Evolutionary conservation across 37 sponge, comb jelly and placozoan genomes (phyloP).

Genomic region (Agelas oroides): DNA sequence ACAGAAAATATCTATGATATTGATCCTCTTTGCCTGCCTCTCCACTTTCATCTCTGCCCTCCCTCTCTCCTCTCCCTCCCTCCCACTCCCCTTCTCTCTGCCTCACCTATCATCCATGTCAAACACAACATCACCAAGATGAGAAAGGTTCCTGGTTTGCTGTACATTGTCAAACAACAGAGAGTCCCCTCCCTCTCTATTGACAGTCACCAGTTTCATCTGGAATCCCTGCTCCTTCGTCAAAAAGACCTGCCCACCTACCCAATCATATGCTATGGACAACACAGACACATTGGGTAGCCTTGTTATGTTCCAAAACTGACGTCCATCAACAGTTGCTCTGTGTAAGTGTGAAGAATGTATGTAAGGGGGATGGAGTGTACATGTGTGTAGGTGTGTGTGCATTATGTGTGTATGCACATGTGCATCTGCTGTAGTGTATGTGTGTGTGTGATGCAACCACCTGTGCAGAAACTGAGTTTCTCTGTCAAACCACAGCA

Average conservation of each 20-base stretch:
- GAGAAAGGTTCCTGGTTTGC: not conserved
- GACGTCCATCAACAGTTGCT: not conserved
- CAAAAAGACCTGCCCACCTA: constrained; percentile 36
- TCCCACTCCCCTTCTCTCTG: too few relatives aligned
- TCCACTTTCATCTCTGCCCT: too few relatives aligned
- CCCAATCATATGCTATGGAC: constrained; percentile 60
- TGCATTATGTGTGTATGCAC: not conserved
- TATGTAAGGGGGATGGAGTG: not conserved
- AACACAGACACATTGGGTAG: not conserved
- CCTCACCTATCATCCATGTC: constrained; percentile 17
- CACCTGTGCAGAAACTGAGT: constrained; percentile 21
- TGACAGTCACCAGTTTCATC: constrained; percentile 6
- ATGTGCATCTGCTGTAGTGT: not conserved
- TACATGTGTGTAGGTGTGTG: too few relatives aligned
- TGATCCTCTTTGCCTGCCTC: too few relatives aligned
- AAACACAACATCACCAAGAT: constrained; percentile 21
- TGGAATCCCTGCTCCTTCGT: constrained; percentile 29
- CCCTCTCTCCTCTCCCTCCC: constrained; percentile 6
- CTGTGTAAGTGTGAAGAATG: constrained; percentile 1
- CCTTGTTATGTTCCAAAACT: not conserved
- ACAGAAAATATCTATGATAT: too few relatives aligned
- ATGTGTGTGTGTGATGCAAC: too few relatives aligned
- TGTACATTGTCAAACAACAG: not conserved
- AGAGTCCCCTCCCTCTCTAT: constrained; percentile 16
- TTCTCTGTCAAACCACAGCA: constrained; percentile 48